Evolutionary conservation across 2,888 invertebrate genomes (phyloP), one percentile per base, ranked within the genome.

Genomic region (Hoplodrina ambigua): DNA sequence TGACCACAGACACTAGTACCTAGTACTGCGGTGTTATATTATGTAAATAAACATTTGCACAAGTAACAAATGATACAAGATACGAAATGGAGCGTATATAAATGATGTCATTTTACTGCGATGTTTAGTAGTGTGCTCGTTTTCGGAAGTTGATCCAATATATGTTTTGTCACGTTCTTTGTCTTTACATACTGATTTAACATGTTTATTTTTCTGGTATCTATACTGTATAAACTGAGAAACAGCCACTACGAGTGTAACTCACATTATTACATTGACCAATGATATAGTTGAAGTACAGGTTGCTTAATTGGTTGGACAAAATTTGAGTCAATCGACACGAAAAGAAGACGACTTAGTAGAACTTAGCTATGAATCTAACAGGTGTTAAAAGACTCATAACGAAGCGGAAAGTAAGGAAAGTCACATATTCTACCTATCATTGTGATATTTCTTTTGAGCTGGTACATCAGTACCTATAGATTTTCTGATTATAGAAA

Each of bases 41-140:
- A 78, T 85, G 75, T 77, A 69, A 80, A 82, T 75, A 84, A 72
- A 82, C 73, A 78, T 73, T 62, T 66, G 70, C 71, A 59, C 75
- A 78, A 73, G 78, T 83, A 78, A 83, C 72, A 83, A 83, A 85
- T 83, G 73, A 85, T 83, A 80, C 66, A 73, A 75, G 72, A 74
- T 74, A 70, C 52, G 41, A 72, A 80, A 76, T 77, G 72, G 69
- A 72, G 64, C 69, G 69, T 78, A 66, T 84, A 78, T 72, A 84
- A 84, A 82, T 78, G 74, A 72, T 70, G 69, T 59, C 68, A 66
- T 64, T 72, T 54, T 46, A 57, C 64, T 60, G 44, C 25, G 44
- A 56, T 69, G 57, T 77, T 68, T 61, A 69, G 61, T 55, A 76
- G 59, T 63, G 59, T 61, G 57, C 63, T 46, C 60, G 59, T 70